These are phyloP conservation scores for Australoheros scitulus DNA, from an alignment of 2,113 vertebrate genomes.

Conservation along the genomic window DNA sequence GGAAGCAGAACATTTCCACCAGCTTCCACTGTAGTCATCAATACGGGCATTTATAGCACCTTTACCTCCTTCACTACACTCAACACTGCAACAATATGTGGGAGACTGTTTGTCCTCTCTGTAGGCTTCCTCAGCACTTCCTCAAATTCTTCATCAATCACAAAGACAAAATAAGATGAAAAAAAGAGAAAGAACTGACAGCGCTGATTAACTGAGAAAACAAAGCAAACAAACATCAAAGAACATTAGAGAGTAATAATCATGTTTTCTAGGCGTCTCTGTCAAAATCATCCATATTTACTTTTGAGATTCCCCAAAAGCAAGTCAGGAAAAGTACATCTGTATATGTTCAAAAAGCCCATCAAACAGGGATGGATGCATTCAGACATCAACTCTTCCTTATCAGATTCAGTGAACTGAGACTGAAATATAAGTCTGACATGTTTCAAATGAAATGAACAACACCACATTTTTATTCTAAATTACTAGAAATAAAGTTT, in stretches of 20 bases:
- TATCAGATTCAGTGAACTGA: not conserved
- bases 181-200: conserved; percentile 12
- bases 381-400: conserved; percentile 4
- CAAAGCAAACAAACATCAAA: conserved; percentile 32
- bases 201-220: conserved; percentile 40
- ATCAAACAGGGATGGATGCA: not conserved
- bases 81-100: conserved; percentile 50
- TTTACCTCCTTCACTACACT: conserved; percentile 47
- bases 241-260: conserved; percentile 8
- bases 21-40: conserved; percentile 62
- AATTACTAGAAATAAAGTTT: not conserved
- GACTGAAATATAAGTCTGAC: not conserved
- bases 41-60: conserved; percentile 63
- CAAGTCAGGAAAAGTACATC: not conserved
- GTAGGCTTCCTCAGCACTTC: conserved; percentile 20
- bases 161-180: conserved; percentile 25
- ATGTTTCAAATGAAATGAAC: conserved; percentile 9
- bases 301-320: conserved; percentile 28
- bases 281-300: not conserved
- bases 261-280: not conserved
- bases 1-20: conserved; percentile 69
- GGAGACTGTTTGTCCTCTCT: conserved; percentile 47
- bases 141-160: conserved; percentile 55
- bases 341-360: not conserved
- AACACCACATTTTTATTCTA: not conserved